phyloP scores from a whole-genome alignment of 1,140 invertebrate genomes.

The Tribolium madens region DNA sequence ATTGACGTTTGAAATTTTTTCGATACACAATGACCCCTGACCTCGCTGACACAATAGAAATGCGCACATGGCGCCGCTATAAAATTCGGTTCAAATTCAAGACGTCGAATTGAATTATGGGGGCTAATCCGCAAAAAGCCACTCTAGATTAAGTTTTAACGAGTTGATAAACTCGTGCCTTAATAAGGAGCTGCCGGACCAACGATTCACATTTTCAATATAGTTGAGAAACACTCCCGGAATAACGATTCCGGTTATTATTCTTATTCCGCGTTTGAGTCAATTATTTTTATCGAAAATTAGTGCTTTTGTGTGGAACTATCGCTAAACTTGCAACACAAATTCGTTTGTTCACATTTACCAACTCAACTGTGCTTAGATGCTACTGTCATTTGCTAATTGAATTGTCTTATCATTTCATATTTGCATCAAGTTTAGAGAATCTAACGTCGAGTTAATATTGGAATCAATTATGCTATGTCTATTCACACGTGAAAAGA shows the following conservation, averaged over 20 bases:
- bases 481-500: background rate
- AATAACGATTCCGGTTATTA: no score
- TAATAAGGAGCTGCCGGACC: background rate
- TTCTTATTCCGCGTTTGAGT: no score
- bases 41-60: conserved; percentile 3
- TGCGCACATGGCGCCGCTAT: conserved; percentile 15
- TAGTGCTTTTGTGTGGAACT: conserved; percentile 4
- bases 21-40: conserved; percentile 20
- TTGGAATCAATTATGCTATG: background rate
- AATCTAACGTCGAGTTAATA: background rate
- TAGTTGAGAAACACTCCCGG: background rate
- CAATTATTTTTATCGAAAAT: background rate
- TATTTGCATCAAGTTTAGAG: background rate
- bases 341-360: conserved; percentile 35
- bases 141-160: conserved; percentile 16
- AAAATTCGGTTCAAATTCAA: background rate
- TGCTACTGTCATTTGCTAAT: conserved; percentile 34
- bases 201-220: conserved; percentile 1
- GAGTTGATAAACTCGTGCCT: conserved; percentile 19
- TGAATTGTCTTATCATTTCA: conserved; percentile 21
- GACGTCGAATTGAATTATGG: conserved; percentile 15
- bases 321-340: conserved; percentile 26
- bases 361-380: conserved; percentile 28
- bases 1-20: conserved; percentile 18
- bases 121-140: conserved; percentile 9